A percentile compares a stretch with the other conserved stretches of the same genome.
Conservation (phyloP, 2,113 vertebrate species). For the Anguilla rostrata region DNA sequence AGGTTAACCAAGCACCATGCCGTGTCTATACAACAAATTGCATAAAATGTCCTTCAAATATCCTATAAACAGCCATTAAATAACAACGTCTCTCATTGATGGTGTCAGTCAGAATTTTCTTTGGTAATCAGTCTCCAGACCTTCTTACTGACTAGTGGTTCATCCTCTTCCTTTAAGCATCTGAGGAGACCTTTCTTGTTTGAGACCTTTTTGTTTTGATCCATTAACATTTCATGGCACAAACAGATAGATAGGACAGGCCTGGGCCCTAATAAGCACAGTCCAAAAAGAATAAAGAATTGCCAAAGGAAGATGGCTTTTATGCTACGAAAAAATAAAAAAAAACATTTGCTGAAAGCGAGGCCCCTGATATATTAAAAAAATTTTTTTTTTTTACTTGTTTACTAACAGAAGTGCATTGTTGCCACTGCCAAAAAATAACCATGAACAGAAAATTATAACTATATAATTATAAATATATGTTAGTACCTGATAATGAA, state of each 20-base stretch:
- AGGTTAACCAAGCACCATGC: neutral
- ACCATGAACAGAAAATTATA: too few relatives aligned
- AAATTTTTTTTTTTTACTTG: neutral
- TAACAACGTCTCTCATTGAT: neutral
- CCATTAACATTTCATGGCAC: constrained; percentile 8
- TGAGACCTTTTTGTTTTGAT: neutral
- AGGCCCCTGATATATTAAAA: neutral
- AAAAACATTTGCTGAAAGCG: neutral
- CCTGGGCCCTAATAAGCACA: neutral
- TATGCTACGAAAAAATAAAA: neutral
- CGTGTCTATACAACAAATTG: neutral
- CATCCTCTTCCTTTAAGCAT: neutral
- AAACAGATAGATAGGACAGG: neutral
- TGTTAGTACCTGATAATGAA: too few relatives aligned
- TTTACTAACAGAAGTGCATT: too few relatives aligned
- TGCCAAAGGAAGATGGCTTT: neutral
- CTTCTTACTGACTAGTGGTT: neutral
- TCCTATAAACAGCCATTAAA: neutral
- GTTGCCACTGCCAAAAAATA: too few relatives aligned
- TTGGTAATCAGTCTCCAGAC: neutral
- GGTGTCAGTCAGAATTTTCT: neutral
- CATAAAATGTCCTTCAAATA: neutral
- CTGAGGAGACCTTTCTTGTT: neutral
- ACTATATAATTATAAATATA: too few relatives aligned
- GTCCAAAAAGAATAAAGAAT: neutral